Conservation (phyloP, 2,888 invertebrate species). For the Meteorus colon region DNA sequence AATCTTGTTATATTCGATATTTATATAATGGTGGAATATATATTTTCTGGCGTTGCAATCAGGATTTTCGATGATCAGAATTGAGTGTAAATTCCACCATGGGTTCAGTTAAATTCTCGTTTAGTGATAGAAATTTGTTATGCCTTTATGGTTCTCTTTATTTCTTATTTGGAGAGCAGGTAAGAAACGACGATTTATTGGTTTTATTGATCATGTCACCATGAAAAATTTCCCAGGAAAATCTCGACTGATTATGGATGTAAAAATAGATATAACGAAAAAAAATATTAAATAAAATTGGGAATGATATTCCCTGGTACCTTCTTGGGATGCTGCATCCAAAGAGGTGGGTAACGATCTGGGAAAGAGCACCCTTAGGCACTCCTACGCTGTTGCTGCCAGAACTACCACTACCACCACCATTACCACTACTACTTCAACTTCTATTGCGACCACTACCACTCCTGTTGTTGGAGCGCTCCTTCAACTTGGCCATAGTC, state of each 20-base stretch:
- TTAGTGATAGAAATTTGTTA: too few relatives aligned
- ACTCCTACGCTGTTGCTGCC: background rate
- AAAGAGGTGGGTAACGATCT: constrained; percentile 41
- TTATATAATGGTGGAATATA: background rate
- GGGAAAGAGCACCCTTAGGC: constrained; percentile 35
- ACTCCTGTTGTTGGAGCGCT: constrained; percentile 30
- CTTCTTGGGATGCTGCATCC: background rate
- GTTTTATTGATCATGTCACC: too few relatives aligned
- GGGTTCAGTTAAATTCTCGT: too few relatives aligned
- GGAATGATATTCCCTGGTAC: background rate
- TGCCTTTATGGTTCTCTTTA: too few relatives aligned
- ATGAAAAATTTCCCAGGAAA: too few relatives aligned
- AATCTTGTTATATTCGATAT: too few relatives aligned
- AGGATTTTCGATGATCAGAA: background rate
- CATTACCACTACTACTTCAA: background rate
- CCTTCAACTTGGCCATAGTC: constrained; percentile 37
- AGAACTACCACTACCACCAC: background rate
- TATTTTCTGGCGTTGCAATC: background rate
- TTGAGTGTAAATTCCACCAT: background rate
- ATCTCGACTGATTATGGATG: background rate
- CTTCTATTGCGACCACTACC: background rate
- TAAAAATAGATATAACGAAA: background rate
- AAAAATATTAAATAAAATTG: background rate
- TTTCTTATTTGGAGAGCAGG: too few relatives aligned
- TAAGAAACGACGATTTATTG: too few relatives aligned